A percentile compares a stretch with the other conserved stretches of the same genome.
phyloP scores from a whole-genome alignment of 2,113 vertebrate genomes.

The Sigmodon hispidus region DNA sequence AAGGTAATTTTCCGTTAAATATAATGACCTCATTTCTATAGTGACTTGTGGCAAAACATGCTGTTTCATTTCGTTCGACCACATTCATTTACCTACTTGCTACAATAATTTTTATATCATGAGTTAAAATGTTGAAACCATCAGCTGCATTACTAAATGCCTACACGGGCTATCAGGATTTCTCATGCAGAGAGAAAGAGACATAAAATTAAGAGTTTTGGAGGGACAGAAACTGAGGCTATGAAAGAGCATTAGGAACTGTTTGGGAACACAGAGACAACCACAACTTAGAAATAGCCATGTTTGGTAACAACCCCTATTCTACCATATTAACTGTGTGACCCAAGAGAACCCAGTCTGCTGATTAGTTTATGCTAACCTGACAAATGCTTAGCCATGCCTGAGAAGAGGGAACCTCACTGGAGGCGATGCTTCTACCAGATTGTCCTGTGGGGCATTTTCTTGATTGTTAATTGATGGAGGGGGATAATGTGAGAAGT shows the following conservation, averaged over 20 bases:
- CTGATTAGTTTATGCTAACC: neutral
- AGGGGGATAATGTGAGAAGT: too few species aligned
- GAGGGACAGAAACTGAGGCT: slow-evolving; percentile 27
- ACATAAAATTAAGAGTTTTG: slow-evolving; percentile 73
- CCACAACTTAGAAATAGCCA: neutral
- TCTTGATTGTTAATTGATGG: neutral
- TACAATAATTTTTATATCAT: slow-evolving; percentile 73
- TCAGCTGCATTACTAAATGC: slow-evolving; percentile 68
- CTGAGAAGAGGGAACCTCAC: neutral
- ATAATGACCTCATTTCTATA: slow-evolving; percentile 69
- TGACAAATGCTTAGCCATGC: neutral
- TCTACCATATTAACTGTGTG: neutral
- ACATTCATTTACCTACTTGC: slow-evolving; percentile 69
- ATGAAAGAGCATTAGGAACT: neutral
- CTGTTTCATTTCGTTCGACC: slow-evolving; percentile 66
- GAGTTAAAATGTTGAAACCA: slow-evolving; percentile 74
- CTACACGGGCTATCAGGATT: slow-evolving; percentile 60
- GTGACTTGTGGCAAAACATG: slow-evolving; percentile 72
- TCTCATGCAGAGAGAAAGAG: slow-evolving; percentile 72
- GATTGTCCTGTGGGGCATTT: neutral
- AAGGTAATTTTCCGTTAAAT: slow-evolving; percentile 76
- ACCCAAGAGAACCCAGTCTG: neutral
- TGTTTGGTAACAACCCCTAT: neutral
- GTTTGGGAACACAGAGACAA: neutral
- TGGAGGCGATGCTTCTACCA: neutral